Conservation (phyloP, 2,113 vertebrate genomes). For the Periophthalmus modestus region DNA sequence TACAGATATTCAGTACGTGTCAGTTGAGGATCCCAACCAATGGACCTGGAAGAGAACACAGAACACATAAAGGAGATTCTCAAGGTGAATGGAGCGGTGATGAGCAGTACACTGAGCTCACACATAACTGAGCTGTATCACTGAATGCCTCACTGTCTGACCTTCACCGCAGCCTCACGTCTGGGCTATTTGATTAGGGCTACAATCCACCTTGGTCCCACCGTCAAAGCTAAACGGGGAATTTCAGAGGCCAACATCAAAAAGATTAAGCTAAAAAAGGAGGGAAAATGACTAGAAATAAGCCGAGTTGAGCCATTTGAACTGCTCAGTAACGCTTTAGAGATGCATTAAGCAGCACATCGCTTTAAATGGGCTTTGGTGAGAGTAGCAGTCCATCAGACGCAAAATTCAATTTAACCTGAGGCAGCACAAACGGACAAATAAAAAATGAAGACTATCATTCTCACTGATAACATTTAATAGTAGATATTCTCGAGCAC, state of each 20-base stretch:
- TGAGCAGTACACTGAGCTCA: background rate
- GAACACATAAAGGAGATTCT: background rate
- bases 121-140: conserved; percentile 12
- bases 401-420: conserved; percentile 59
- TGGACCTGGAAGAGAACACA: background rate
- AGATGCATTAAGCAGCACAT: conserved; percentile 59
- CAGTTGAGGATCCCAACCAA: no score
- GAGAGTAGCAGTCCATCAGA: conserved; percentile 45
- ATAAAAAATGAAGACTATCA: conserved; percentile 30
- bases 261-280: conserved; percentile 45
- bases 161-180: conserved; percentile 25
- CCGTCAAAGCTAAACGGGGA: conserved; percentile 28
- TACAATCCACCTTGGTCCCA: conserved; percentile 24
- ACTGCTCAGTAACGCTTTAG: conserved; percentile 55
- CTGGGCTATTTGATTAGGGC: conserved; percentile 36
- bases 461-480: conserved; percentile 28
- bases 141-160: background rate
- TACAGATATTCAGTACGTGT: background rate
- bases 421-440: conserved; percentile 23
- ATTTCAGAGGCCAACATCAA: conserved; percentile 33
- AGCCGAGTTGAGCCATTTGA: conserved; percentile 55
- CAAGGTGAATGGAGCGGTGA: conserved; percentile 8
- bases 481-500: conserved; percentile 27
- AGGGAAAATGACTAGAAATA: conserved; percentile 45
- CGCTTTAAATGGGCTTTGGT: conserved; percentile 59